A percentile compares a stretch with the other conserved stretches of the same genome.
These are phyloP conservation scores for Centrocercus urophasianus DNA, from an alignment of 2,113 vertebrate species.

Conservation along the genomic window DNA sequence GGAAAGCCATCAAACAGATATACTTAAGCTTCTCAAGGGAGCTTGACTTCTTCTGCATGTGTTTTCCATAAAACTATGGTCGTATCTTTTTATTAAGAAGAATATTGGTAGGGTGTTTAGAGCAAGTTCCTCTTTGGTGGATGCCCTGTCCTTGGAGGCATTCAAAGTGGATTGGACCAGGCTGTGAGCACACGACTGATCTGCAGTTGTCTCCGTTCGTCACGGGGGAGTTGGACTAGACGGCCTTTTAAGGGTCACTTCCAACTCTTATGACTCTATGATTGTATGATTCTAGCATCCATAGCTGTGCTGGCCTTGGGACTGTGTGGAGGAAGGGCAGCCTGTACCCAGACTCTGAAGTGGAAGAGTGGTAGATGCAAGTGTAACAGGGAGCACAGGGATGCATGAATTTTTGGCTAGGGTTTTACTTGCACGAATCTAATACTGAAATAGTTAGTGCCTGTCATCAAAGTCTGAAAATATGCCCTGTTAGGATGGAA, in stretches of 20 bases:
- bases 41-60: background rate
- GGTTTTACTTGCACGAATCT: background rate
- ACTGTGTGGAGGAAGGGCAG: background rate
- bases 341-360: background rate
- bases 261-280: no score
- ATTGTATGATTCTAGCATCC: background rate
- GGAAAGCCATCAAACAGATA: background rate
- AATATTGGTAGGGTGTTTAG: background rate
- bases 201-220: no score
- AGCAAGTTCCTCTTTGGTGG: background rate
- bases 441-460: background rate
- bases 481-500: background rate
- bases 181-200: no score
- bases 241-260: no score
- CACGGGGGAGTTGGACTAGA: no score
- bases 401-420: background rate
- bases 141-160: no score
- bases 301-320: background rate
- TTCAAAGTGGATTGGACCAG: no score
- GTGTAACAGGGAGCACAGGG: fast-evolving
- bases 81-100: background rate
- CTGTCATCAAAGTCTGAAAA: background rate
- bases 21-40: background rate
- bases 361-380: background rate
- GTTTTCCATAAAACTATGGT: background rate